Evolutionary conservation across 2,888 invertebrate genomes (phyloP), one percentile per base, ranked within the genome.

Genomic region (Caenorhabditis sinica): DNA sequence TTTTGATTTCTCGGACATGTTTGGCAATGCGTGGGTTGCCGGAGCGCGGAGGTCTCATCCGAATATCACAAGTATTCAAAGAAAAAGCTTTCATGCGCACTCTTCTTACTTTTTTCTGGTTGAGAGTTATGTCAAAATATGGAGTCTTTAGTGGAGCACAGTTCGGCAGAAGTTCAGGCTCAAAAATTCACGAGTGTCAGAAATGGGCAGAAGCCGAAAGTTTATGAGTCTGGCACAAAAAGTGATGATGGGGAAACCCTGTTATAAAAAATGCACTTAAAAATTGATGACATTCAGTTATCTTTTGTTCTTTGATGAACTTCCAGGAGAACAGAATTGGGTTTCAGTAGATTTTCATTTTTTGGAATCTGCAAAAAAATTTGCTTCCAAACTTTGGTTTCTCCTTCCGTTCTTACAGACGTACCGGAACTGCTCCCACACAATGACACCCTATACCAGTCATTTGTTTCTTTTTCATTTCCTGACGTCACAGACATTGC

Each of bases 1-100:
- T 80, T 80, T 80, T 71, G 63, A 79, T 72, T 72, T 66, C 15
- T 17, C 13, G 20, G 69, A 69, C 49, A 60, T 20, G 49, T 58
- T 68, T 60, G 33, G 23, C 15, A 28, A 63, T 63, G 80, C 80
- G 80, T 65, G 80, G 65, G 72, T 65, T 72, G 71, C 30, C 40
- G 36, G 49, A 40, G 51, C 68, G 36, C 6, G 68, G 68, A 40
- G 53, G 69, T 69, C 69, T 69, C 49, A 20, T 49, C 40, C 69
- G 15, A 65, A 43, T 43, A 65, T 65, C 51, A 79, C 61, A 53
- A 58, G 61, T 36, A 71, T 63, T 63, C 49, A 43, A 20, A 53
- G 71, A 71, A 72, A 60, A 40, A 40, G 56, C 43, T 36, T 45
- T 66, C 68, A 68, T 36, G 60, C 53, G 30, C 17, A 56, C 45